Evolutionary conservation across 2,113 vertebrate species (phyloP), one percentile per base, ranked within the genome.

Genomic region (Bungarus multicinctus): DNA sequence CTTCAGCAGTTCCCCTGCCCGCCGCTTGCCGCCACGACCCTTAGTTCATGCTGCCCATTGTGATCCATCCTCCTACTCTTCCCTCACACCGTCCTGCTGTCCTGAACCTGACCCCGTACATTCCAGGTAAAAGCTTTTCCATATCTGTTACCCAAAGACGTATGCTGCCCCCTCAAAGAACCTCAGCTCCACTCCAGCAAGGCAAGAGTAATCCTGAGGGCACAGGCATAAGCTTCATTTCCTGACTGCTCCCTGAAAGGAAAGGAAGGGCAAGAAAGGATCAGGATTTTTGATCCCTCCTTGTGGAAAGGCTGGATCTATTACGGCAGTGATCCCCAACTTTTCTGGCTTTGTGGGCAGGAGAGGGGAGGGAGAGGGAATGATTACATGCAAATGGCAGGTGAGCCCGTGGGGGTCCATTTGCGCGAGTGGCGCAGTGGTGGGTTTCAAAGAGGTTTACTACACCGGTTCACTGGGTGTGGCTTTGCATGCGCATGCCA

Each of bases 1-100:
- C 3, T 96, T 96, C 43, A 95, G 95, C 93, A 96, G 97, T 60
- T 94, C 97, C 25, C 97, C 97, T 89, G 94, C 95, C 6, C 69
- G 95, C 69, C 74, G 93, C 4, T 94, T 95, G 22, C 96, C 97
- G 16, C 96, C 97, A 90, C 16, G 64, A n/a, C 10, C 92, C 20
- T 18, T 94, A 9, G 87, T 91, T 22, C 96, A 94, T 91, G 88
- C 92, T 18, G 91, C 94, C 81, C 94, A 94, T 1, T 87, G 34
- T 25, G 43, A 93, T 7, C 12, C 50, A 7, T 45, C 88, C 85
- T 97, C 87, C 93, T 96, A 64, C 95, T 94, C 95, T 96, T 96
- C 55, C 93, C 97, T 94, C 95, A 20, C 96, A 53, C 93, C 96
- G 20, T 97, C 96, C 95, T 92, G 39, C 91, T 95, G 92, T 94